Evolutionary conservation across 2,888 invertebrate species (phyloP).

Genomic region (Coleophora deauratella): DNA sequence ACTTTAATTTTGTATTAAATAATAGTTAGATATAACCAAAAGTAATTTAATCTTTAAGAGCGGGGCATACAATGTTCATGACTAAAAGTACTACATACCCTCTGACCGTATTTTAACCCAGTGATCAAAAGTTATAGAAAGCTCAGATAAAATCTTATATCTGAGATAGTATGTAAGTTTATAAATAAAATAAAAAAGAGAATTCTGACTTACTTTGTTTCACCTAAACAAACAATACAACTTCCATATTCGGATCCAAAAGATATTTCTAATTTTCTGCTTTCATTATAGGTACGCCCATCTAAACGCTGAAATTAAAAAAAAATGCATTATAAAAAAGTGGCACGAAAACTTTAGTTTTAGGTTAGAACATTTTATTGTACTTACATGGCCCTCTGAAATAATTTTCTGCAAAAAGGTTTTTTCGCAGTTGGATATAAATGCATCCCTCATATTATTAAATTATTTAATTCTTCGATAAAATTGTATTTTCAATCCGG

Average conservation of each 20-base stretch:
- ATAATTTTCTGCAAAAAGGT: conserved; percentile 79
- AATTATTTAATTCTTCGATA: neutral
- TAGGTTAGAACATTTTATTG: no score
- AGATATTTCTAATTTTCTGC: conserved; percentile 79
- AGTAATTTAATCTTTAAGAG: no score
- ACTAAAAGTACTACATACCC: no score
- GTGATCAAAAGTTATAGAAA: no score
- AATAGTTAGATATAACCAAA: no score
- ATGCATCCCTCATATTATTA: conserved; percentile 75
- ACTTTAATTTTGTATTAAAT: no score
- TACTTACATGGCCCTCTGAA: conserved; percentile 76
- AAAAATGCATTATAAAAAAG: neutral
- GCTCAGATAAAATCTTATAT: no score
- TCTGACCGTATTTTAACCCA: no score
- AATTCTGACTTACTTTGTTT: conserved; percentile 77
- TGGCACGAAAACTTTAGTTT: no score
- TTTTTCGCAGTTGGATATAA: conserved; percentile 81
- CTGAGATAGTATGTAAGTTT: no score
- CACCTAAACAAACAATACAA: conserved; percentile 84
- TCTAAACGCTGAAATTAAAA: conserved; percentile 80
- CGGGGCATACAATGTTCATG: no score
- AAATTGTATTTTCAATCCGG: neutral
- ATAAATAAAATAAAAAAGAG: no score
- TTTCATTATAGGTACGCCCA: conserved; percentile 83
- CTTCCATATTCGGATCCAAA: conserved; percentile 91